Conservation (phyloP, 2,113 vertebrate species). For the Genyomyrus donnyi region DNA sequence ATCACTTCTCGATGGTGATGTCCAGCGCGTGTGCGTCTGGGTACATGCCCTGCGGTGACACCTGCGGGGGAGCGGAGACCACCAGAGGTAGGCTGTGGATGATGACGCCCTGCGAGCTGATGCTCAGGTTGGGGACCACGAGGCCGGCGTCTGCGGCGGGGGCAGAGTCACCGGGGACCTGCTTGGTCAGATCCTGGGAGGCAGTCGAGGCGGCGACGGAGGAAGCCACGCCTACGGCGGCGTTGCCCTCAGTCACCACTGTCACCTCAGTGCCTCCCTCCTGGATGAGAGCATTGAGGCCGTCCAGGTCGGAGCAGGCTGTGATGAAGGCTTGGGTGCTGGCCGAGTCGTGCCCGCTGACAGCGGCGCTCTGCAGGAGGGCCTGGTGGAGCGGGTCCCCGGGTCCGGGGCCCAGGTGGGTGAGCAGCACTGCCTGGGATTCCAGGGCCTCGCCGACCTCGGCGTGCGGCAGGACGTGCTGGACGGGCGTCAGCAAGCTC, state of each 20-base stretch:
- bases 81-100: constrained; percentile 58
- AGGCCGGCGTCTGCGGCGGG: constrained; percentile 32
- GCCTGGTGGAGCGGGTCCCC: constrained; percentile 60
- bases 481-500: constrained; percentile 68
- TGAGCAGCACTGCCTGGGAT: constrained; percentile 65
- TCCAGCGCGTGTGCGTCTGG: constrained; percentile 44
- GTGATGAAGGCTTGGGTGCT: constrained; percentile 61
- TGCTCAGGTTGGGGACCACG: constrained; percentile 48
- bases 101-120: constrained; percentile 51
- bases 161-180: constrained; percentile 31
- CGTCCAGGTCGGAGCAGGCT: constrained; percentile 80
- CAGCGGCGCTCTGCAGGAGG: constrained; percentile 58
- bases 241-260: constrained; percentile 72
- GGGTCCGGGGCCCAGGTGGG: constrained; percentile 50
- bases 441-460: constrained; percentile 49
- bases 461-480: constrained; percentile 42
- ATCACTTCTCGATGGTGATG: constrained; percentile 35
- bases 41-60: constrained; percentile 53
- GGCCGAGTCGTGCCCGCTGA: constrained; percentile 46
- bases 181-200: constrained; percentile 58
- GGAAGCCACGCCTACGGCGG: constrained; percentile 41
- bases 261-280: constrained; percentile 81
- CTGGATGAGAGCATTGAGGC: constrained; percentile 83
- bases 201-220: constrained; percentile 43
- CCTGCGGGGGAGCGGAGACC: constrained; percentile 44